A percentile compares a stretch with the other conserved stretches of the same genome.
phyloP scores from a whole-genome alignment of 2,797 vertebrate genomes.

The Sebastes variabilis region DNA sequence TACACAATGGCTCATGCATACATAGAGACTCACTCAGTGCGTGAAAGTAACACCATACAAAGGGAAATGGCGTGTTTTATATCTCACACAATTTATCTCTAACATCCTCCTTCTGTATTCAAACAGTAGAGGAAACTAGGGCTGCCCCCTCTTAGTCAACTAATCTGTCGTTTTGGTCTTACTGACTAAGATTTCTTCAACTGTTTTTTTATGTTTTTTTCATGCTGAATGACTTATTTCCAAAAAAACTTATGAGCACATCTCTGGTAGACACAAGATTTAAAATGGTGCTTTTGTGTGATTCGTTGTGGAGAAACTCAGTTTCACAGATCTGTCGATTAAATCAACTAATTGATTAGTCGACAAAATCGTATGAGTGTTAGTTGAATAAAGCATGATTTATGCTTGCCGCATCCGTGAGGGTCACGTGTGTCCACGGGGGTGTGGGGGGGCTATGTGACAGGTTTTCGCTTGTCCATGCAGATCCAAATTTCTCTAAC shows the following conservation, averaged over 20 bases:
- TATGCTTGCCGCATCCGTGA: neutral
- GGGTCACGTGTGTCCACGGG: too few relatives aligned
- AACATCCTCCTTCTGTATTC: slow-evolving; percentile 21
- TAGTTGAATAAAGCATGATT: neutral
- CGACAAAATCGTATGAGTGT: neutral
- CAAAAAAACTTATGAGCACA: neutral
- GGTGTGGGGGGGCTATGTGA: neutral
- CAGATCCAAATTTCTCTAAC: neutral
- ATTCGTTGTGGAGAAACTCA: neutral
- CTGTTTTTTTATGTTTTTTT: neutral
- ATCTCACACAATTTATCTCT: slow-evolving; percentile 3
- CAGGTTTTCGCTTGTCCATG: neutral
- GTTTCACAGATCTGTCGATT: neutral
- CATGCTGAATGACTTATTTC: neutral
- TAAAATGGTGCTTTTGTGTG: neutral
- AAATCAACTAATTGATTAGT: neutral
- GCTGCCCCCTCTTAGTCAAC: neutral
- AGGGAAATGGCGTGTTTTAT: slow-evolving; percentile 22
- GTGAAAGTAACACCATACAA: slow-evolving; percentile 44
- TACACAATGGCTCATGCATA: slow-evolving; percentile 74
- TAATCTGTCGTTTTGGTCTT: neutral
- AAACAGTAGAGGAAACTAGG: slow-evolving; percentile 25
- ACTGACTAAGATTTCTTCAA: too few relatives aligned
- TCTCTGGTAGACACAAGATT: neutral
- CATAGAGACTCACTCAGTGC: slow-evolving; percentile 59